Conservation (phyloP, 2,888 invertebrate species). For the Iselma pallidipennis region DNA sequence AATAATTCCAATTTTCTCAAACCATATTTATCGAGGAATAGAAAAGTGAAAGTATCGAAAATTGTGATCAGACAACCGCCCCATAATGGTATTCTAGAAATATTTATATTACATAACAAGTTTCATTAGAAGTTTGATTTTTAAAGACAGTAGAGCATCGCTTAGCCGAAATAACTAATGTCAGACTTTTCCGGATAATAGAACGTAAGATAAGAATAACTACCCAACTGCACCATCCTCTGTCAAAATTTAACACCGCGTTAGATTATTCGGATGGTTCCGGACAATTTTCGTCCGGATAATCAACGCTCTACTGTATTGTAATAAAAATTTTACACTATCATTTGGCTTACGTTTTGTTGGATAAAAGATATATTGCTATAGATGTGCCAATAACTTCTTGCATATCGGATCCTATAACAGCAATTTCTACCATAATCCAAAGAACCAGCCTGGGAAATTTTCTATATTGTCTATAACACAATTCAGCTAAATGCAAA, state of each 20-base stretch:
- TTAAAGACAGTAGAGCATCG: no score
- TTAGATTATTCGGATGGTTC: no score
- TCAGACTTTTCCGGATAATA: no score
- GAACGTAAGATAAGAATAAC: no score
- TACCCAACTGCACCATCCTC: no score
- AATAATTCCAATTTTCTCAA: slow-evolving; percentile 79
- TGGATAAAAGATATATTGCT: slow-evolving; percentile 79
- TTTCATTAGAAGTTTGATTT: no score
- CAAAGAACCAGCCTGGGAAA: slow-evolving; percentile 77
- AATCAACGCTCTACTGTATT: no score
- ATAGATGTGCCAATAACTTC: slow-evolving; percentile 91
- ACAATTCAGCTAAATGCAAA: slow-evolving; percentile 80
- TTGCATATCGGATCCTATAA: slow-evolving; percentile 90
- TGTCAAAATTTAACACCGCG: no score
- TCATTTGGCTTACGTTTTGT: slow-evolving; percentile 67
- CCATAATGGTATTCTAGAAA: slow-evolving; percentile 71
- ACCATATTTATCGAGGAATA: slow-evolving; percentile 83
- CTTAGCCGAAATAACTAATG: no score
- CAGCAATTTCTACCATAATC: slow-evolving; percentile 91
- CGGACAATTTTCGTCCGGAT: no score
- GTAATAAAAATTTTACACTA: no score
- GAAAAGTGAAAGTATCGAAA: slow-evolving; percentile 83
- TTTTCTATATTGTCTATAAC: slow-evolving; percentile 74
- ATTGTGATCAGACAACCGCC: slow-evolving; percentile 83
- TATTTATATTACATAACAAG: no score